Evolutionary conservation across 2,797 vertebrate species (phyloP), one percentile per base, ranked within the genome.

Genomic region (Sarcoramphus papa): DNA sequence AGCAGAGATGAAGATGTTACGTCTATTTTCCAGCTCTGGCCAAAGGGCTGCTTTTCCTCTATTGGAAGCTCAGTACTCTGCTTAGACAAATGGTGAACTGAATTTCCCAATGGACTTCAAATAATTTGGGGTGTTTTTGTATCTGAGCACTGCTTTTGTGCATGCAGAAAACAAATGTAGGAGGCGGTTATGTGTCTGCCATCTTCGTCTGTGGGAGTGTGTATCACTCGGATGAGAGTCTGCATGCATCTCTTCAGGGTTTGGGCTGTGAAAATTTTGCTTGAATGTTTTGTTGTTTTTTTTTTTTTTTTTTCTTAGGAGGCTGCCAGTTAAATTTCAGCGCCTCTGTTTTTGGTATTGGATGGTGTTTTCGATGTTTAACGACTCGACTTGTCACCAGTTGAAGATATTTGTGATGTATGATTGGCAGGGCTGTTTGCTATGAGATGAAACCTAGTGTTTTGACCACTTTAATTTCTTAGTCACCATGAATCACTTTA

Each of bases 131-230:
- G 13, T 79, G 47, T 12, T n/a, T 95, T 86, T 90, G 9, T 85
- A 4, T 78, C 43, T 15, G 31, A 74, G 77, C 0, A 0, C 56
- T 48, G 74, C 59, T 82, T 91, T 73, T 88, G 63, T 78, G 59
- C 62, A 5, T 19, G 56, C 63, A 64, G 81, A 57, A 81, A 21
- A 59, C 60, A 69, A 63, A 69, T 81, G 88, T 88, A 54, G 90
- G 87, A 94, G 92, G 80, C 70, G 59, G 77, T 63, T 91, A 28
- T 37, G 68, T 87, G 89, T 95, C 91, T 96, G 89, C 93, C 74
- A 27, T 86, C 76, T 67, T 91, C 4, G 0, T 73, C 80, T 90
- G 91, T 91, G 88, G 88, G 88, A 90, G 87, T 77, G 67, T 28
- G 81, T 88, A 41, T 91, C 60, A 12, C 80, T 93, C 10, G 0